phyloP scores from a whole-genome alignment of 2,113 vertebrate species.

The Herpailurus yagouaroundi region DNA sequence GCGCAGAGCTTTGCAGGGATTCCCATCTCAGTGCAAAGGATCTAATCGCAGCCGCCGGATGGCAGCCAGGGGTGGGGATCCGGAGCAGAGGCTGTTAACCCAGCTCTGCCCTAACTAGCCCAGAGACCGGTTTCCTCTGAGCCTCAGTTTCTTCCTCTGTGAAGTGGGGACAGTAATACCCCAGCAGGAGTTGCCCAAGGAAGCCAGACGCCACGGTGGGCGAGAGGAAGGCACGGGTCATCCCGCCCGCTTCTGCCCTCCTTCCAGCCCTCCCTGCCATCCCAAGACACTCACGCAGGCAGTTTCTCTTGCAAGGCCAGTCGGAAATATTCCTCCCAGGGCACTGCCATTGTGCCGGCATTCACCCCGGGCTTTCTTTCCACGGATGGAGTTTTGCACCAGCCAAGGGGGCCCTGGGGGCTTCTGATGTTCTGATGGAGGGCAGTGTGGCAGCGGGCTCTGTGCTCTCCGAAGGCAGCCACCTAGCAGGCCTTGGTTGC shows the following conservation, averaged over 20 bases:
- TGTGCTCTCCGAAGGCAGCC: background rate
- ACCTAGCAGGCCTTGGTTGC: conserved; percentile 31
- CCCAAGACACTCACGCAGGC: background rate
- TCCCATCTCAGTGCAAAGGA: background rate
- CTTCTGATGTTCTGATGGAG: background rate
- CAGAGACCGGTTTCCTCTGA: background rate
- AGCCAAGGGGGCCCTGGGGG: background rate
- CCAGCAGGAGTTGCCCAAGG: background rate
- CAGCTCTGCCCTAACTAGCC: background rate
- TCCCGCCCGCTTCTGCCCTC: background rate
- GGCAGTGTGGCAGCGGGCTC: fast-evolving
- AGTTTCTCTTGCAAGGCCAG: conserved; percentile 71
- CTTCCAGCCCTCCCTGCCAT: conserved; percentile 67
- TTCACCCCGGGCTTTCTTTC: background rate
- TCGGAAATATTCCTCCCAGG: conserved; percentile 70
- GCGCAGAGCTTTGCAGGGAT: background rate
- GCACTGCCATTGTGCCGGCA: background rate
- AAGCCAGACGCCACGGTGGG: background rate
- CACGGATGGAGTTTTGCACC: background rate
- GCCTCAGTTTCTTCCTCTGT: background rate
- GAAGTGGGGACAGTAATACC: background rate
- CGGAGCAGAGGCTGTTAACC: background rate
- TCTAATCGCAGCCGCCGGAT: background rate
- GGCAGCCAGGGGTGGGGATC: background rate
- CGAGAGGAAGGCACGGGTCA: background rate